These are phyloP conservation scores for Rhea pennata DNA, from an alignment of 2,113 vertebrate species.

Conservation along the genomic window DNA sequence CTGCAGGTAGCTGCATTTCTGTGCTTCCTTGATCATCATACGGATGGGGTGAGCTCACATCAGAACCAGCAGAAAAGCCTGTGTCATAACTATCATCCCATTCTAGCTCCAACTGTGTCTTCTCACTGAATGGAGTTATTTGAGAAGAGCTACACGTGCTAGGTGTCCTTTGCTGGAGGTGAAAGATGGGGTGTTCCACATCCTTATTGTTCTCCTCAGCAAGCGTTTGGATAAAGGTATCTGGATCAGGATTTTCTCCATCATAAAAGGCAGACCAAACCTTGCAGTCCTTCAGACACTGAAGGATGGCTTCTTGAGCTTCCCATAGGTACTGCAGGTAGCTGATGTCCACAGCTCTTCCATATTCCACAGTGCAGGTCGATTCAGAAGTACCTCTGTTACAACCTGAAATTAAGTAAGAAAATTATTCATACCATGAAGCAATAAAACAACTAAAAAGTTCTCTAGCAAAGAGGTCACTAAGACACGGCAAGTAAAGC, in stretches of 20 bases:
- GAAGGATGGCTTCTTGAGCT: constrained; percentile 85
- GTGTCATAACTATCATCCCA: constrained; percentile 98
- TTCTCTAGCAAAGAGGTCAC: not conserved
- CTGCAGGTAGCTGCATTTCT: constrained; percentile 44
- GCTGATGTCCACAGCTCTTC: constrained; percentile 89
- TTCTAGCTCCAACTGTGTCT: constrained; percentile 86
- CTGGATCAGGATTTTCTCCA: constrained; percentile 87
- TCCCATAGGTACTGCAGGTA: constrained; percentile 95
- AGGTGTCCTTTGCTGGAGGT: constrained; percentile 24
- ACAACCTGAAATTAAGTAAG: constrained; percentile 66
- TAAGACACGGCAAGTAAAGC: not conserved
- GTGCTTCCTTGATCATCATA: constrained; percentile 24
- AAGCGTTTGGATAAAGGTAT: constrained; percentile 79
- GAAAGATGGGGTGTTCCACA: constrained; percentile 25
- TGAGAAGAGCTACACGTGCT: not conserved
- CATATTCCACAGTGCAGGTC: constrained; percentile 87
- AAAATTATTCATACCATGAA: not conserved
- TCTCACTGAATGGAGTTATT: constrained; percentile 56
- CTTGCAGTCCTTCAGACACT: constrained; percentile 85
- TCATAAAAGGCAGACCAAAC: constrained; percentile 95
- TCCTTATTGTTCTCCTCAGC: constrained; percentile 72
- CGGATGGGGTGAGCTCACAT: constrained; percentile 39
- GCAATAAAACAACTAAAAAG: not conserved
- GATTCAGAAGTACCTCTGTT: constrained; percentile 62
- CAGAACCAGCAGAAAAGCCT: constrained; percentile 78